Evolutionary conservation across 2,113 vertebrate species (phyloP).

Genomic region (Merops nubicus): DNA sequence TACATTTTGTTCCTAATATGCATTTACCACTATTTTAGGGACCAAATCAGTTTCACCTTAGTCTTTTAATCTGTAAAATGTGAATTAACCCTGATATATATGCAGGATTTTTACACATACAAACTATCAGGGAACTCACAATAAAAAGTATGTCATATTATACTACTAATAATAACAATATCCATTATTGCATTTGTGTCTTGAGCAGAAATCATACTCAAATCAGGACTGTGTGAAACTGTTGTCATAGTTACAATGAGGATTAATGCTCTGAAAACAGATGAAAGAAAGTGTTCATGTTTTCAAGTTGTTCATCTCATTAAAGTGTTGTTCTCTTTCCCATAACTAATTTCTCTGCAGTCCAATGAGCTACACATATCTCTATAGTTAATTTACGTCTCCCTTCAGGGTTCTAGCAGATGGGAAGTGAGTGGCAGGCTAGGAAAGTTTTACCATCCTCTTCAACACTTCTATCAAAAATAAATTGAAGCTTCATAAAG

Average conservation of each 20-base stretch:
- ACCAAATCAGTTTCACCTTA: neutral
- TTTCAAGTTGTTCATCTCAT: neutral
- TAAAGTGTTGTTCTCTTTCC: neutral
- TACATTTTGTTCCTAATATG: neutral
- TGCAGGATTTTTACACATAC: neutral
- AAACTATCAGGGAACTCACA: neutral
- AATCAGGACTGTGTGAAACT: neutral
- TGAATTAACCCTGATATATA: fast-evolving
- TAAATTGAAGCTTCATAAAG: neutral
- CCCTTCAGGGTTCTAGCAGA: neutral
- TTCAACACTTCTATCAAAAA: neutral
- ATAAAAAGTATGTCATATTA: neutral
- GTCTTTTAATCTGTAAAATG: neutral
- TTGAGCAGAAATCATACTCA: neutral
- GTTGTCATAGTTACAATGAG: neutral
- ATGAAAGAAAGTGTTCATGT: neutral
- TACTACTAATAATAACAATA: neutral
- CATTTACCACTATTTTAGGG: neutral
- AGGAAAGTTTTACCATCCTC: neutral
- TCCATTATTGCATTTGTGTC: neutral
- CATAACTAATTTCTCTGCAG: neutral
- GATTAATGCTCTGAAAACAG: neutral
- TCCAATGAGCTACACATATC: neutral
- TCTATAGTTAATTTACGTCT: neutral
- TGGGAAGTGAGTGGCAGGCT: neutral